phyloP scores from a whole-genome alignment of 2,797 vertebrate genomes.

The Molothrus aeneus region DNA sequence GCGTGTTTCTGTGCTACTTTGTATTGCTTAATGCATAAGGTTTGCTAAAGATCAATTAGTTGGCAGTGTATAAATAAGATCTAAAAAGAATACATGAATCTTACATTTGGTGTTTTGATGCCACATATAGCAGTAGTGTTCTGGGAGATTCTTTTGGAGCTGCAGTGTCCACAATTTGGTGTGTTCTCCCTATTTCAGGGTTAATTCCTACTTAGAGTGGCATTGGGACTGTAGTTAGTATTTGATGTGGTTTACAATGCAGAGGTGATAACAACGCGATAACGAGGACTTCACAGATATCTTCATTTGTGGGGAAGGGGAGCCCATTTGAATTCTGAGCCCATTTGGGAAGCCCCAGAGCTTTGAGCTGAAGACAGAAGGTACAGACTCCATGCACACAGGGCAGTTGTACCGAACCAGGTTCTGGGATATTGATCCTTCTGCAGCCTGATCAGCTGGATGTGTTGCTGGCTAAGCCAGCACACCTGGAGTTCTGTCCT shows the following conservation, averaged over 20 bases:
- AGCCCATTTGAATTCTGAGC: neutral
- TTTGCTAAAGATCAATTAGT: neutral
- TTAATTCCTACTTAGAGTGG: neutral
- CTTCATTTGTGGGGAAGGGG: neutral
- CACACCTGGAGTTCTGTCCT: neutral
- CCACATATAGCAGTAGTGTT: neutral
- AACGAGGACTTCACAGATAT: accelerated
- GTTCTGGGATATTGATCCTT: neutral
- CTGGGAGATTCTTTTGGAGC: neutral
- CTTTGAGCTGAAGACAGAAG: no score
- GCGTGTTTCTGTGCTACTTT: neutral
- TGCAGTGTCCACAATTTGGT: neutral
- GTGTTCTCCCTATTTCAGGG: accelerated
- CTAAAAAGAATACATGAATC: neutral
- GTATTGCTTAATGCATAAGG: neutral
- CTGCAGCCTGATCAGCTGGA: neutral
- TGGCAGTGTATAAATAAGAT: neutral
- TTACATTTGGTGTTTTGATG: neutral
- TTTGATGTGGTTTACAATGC: neutral
- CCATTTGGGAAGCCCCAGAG: neutral
- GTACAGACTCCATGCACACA: neutral
- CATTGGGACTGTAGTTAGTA: neutral
- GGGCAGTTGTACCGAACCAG: accelerated
- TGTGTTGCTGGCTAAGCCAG: neutral
- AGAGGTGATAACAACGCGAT: neutral